Conservation (phyloP, 1,140 invertebrate species). For the Drosophila tani region DNA sequence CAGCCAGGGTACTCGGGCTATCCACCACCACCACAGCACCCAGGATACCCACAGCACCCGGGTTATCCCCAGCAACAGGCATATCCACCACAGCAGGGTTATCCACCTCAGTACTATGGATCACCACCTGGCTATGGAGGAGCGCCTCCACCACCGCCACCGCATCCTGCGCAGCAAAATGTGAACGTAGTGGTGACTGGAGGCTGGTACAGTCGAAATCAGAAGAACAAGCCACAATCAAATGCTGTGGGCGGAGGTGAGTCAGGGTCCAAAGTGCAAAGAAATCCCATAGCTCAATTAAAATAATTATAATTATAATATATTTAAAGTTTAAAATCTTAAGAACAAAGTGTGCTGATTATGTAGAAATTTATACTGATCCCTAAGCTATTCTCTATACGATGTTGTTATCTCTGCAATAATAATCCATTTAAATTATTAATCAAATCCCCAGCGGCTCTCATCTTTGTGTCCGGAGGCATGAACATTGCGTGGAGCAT, state of each 20-base stretch:
- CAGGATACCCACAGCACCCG: background rate
- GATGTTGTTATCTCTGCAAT: no score
- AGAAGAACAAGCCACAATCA: slow-evolving; percentile 65
- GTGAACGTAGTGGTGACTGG: slow-evolving; percentile 3
- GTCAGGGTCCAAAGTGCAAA: background rate
- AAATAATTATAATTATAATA: no score
- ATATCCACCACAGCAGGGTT: background rate
- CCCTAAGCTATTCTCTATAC: no score
- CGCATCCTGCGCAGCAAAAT: slow-evolving; percentile 4
- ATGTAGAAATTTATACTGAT: no score
- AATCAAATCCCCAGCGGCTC: slow-evolving; percentile 20
- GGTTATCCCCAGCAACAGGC: slow-evolving; percentile 4
- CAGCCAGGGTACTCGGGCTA: slow-evolving; percentile 13
- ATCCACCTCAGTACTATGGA: slow-evolving; percentile 40
- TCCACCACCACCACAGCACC: background rate
- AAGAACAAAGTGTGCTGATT: no score
- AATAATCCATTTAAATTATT: background rate
- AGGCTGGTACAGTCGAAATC: slow-evolving; percentile 57
- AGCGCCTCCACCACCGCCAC: slow-evolving; percentile 9
- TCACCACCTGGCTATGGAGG: slow-evolving; percentile 16
- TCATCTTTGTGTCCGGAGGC: slow-evolving; percentile 68
- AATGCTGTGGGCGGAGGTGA: slow-evolving; percentile 62
- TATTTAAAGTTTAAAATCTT: no score
- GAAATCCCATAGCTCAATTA: background rate
- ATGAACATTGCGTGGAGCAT: slow-evolving; percentile 77